phyloP scores from a whole-genome alignment of 2,797 vertebrate genomes.

The Pristis pectinata region DNA sequence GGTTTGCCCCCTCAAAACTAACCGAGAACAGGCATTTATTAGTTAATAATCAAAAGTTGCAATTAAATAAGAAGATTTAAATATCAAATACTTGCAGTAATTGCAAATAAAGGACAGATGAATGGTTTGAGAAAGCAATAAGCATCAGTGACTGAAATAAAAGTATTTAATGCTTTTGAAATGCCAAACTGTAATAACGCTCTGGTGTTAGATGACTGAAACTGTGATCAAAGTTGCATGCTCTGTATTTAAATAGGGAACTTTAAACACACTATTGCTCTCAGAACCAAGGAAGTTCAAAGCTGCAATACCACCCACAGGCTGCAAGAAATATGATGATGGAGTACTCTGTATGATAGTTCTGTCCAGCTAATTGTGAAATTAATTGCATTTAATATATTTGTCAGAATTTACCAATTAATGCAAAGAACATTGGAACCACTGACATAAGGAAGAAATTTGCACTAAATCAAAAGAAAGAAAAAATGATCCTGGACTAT shows the following conservation, averaged over 20 bases:
- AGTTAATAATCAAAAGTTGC: conserved; percentile 8
- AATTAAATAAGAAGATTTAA: neutral
- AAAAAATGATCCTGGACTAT: neutral
- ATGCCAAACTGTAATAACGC: neutral
- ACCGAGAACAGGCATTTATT: neutral
- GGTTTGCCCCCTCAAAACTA: neutral
- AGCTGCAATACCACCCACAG: neutral
- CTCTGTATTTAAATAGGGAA: neutral
- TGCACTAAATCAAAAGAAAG: neutral
- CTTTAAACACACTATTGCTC: neutral
- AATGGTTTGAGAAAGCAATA: neutral
- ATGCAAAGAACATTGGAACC: neutral
- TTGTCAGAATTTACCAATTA: neutral
- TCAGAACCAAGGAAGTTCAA: neutral
- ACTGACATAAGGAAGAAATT: neutral
- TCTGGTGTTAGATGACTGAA: neutral
- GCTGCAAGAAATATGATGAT: neutral
- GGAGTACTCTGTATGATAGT: neutral
- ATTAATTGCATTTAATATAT: neutral
- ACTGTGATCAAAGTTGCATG: conserved; percentile 15
- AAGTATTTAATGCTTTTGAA: conserved; percentile 13
- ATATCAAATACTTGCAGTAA: conserved; percentile 16
- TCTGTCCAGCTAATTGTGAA: conserved; percentile 9
- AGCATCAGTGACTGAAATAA: conserved; percentile 10
- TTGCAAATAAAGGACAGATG: conserved; percentile 21